Conservation (phyloP, 2,888 invertebrate species). For the Ornithoptera alexandrae region DNA sequence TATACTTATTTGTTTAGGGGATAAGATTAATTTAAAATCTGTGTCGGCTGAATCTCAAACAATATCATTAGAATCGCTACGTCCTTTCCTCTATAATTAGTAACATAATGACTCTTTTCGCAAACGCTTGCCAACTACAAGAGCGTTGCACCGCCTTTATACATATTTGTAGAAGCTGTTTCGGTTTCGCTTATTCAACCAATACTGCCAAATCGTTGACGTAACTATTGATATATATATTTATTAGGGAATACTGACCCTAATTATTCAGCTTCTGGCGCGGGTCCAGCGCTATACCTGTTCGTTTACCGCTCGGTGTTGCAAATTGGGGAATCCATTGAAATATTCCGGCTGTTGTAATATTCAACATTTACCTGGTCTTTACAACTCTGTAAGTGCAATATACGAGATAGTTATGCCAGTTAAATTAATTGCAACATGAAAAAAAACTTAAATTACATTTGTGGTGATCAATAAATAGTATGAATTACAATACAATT, state of each 20-base stretch:
- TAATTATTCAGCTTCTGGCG: conserved; percentile 20
- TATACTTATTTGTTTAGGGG: no score
- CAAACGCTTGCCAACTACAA: conserved; percentile 20
- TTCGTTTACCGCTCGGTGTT: conserved; percentile 5
- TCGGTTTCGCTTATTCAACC: conserved; percentile 16
- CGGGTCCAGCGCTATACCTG: conserved; percentile 26
- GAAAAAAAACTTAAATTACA: no score
- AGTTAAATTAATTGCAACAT: no score
- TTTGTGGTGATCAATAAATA: no score
- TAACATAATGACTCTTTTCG: conserved; percentile 6
- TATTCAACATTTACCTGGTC: background rate
- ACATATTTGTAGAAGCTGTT: conserved; percentile 25
- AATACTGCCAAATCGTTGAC: conserved; percentile 25
- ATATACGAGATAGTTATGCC: no score
- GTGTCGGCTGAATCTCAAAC: background rate
- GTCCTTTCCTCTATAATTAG: conserved; percentile 21
- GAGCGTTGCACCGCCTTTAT: conserved; percentile 12
- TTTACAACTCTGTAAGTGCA: no score
- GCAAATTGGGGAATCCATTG: conserved; percentile 20
- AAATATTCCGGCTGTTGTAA: conserved; percentile 17
- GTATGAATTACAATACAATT: no score
- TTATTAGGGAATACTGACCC: conserved; percentile 25
- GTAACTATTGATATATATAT: conserved; percentile 25
- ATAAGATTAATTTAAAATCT: background rate
- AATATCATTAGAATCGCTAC: conserved; percentile 3